Evolutionary conservation across 2,797 vertebrate species (phyloP), one percentile per base, ranked within the genome.

Genomic region (Myotis vivesi): DNA sequence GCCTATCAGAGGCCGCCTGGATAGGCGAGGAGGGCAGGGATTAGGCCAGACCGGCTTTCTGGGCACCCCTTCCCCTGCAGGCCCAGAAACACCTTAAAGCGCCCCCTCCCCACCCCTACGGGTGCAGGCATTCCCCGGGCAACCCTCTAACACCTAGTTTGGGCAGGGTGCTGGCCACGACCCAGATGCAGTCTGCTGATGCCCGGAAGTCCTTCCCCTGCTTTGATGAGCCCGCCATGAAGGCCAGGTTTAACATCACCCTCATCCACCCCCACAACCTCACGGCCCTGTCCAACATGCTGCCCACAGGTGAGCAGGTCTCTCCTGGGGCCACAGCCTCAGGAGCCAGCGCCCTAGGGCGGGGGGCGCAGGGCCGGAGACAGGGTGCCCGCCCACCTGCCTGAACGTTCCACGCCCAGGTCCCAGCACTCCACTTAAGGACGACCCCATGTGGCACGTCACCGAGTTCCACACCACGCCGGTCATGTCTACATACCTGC

Each of bases 201-300:
- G 99, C 99, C 36, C 98, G 99, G 97, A 99, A 99, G 96, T 97
- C 99, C 13, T 99, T 99, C 96, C 99, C 99, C 0, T 99, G 99
- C 98, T 99, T 99, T 0, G 99, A 99, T 0, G 99, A 99, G 96
- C 99, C 99, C 0, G 99, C 98, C 89, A 99, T 99, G 99, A 99
- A 99, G 97, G 99, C 99, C 36, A 76, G 49, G 23, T 99, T 99
- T 94, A 95, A 77, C 0, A 98, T 99, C 93, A 98, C 97, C 0
- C 97, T 99, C 94, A 98, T 99, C 95, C 97, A 99, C 94, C 95
- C 95, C 5, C 46, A 0, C 0, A 0, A 38, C 44, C 97, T 98
- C 0, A 5, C 0, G 0, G 99, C 99, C 11, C 97, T 99, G 81
- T 99, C 99, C 88, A 99, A 99, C 93, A 98, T 99, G 98, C 98